Base-by-base conservation (phyloP, 2,113 vertebrate species). In the Rhizomys pruinosus region DNA sequence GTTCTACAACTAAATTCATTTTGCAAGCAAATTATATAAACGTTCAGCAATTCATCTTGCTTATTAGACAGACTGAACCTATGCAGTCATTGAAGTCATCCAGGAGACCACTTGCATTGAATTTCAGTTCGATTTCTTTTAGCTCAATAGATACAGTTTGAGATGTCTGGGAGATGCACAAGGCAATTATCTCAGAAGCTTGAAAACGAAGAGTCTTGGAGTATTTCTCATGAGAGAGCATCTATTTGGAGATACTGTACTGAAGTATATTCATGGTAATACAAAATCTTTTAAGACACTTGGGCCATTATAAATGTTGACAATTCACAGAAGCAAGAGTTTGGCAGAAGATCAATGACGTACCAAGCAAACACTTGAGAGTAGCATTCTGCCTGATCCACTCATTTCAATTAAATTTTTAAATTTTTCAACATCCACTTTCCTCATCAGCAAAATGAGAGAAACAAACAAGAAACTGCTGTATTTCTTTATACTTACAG, bases 51-150 rank as follows among this genome's bases (percentile, higher is more conserved):
- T 89, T 92, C 44, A 52, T 93, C 80, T 87, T 90, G 77, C 42
- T 71, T 29, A 89, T 89, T 42, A 92, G 55, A 79, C 71, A 79
- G 81, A 73, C 15, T 92, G 39, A 95, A 84, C 29, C 25, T 52
- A 1, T 34, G 37, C 37, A 71, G 81, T 82, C 57, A 85, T n/a
- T 68, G 13, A 22, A 92, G 92, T 82, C 82, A 89, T 66, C 69
- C 42, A 74, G 94, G 32, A 63, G 69, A 72, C 47, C n/a, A 22
- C 59, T 74, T 84, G 47, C 80, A 80, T 1, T 69, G 61, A 68
- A 93, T 93, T 94, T 91, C 80, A 89, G 52, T 80, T 89, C 76
- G 78, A 94, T 86, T 39, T 90, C 78, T 37, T 94, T 96, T 89
- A 93, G 69, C 39, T 91, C 85, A 92, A 44, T 13, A 95, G 89